Conservation (phyloP, 2,113 vertebrate genomes). For the Falco punctatus region DNA sequence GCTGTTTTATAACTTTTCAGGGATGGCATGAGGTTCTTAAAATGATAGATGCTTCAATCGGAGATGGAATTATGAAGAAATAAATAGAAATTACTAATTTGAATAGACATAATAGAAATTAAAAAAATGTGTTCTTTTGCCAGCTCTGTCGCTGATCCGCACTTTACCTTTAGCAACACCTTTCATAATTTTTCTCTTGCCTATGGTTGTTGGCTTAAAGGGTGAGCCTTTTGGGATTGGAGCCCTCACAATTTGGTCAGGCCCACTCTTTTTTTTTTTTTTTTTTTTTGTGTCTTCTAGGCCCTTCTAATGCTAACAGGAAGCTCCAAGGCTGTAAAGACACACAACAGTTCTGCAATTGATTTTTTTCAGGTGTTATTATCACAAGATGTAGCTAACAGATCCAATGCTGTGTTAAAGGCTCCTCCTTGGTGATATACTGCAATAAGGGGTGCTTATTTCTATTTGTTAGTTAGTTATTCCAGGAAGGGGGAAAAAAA, state of each 20-base stretch:
- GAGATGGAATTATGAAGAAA: neutral
- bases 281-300: neutral
- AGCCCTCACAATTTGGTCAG: neutral
- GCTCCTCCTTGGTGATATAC: neutral
- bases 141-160: neutral
- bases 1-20: neutral
- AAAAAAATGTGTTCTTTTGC: neutral
- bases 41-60: neutral
- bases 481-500: neutral
- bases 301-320: neutral
- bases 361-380: neutral
- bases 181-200: neutral
- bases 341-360: neutral
- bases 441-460: neutral
- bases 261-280: neutral
- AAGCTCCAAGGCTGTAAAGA: neutral
- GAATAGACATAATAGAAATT: neutral
- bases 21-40: neutral
- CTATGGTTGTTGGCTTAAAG: neutral
- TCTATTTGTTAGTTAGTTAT: constrained; percentile 1
- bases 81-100: neutral
- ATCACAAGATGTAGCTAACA: neutral
- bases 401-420: neutral
- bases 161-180: neutral
- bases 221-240: neutral